Evolutionary conservation across 2,113 vertebrate species (phyloP), one percentile per base, ranked within the genome.

Genomic region (Synchiropus splendidus): DNA sequence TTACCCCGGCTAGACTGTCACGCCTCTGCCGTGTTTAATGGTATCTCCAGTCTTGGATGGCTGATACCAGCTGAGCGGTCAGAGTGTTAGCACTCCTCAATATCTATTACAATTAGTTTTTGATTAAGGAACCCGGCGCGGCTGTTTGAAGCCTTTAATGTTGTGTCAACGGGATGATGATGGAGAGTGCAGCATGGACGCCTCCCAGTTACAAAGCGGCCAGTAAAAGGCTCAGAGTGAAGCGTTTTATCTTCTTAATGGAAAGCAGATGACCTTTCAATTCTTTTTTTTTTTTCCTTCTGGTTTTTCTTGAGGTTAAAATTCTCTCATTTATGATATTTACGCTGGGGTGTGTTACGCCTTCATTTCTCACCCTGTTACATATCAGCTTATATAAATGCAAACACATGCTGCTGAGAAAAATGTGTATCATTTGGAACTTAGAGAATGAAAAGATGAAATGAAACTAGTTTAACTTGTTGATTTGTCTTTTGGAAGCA

Each of bases 51-150:
- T 86, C 83, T 87, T 81, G 83, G 82, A 78, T 80, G 65, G 75
- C 84, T 80, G 89, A 88, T 86, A 89, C 85, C 89, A 87, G 70
- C 72, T 83, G 75, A 85, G 83, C 80, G 85, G 88, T 92, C 92
- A 89, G 84, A 57, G 86, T 91, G 91, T 92, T 95, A 90, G 91
- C 87, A 92, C 90, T 93, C 91, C 90, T 89, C 86, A 85, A 86
- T 95, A 97, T 95, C 92, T 94, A 87, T 92, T 89, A 92, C 92
- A 97, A 98, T 98, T 98, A 96, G 91, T 91, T 95, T 92, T 94
- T 97, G 93, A 98, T 97, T 93, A 97, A 94, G 89, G 89, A 88
- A 88, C 81, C 86, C 85, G 74, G 85, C 74, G 60, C 77, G 85
- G 86, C 88, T 86, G 69, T 92, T 92, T 86, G 88, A 89, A 91